Evolutionary conservation across 1,140 invertebrate species (phyloP).

Genomic region (Cotesia chilonis): DNA sequence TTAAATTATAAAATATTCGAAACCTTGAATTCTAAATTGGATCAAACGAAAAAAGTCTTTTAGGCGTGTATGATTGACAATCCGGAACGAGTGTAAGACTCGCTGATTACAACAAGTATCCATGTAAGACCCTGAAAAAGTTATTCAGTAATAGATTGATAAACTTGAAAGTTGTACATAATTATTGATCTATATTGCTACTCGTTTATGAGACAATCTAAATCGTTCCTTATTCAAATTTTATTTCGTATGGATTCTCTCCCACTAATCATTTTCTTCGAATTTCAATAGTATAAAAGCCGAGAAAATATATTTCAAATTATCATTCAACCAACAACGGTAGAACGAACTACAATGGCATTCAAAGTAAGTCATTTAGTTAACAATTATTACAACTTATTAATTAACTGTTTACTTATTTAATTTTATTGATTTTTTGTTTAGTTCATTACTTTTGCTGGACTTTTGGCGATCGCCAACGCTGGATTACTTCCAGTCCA

Average conservation of each 20-base stretch:
- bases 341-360: constrained; percentile 32
- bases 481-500: constrained; percentile 42
- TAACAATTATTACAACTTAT: not conserved
- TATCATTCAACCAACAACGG: not conserved
- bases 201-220: no score
- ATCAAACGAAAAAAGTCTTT: no score
- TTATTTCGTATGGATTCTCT: not conserved
- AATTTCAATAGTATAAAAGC: constrained; percentile 12
- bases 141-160: not conserved
- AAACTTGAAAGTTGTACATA: no score
- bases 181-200: no score
- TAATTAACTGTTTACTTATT: not conserved
- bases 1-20: no score
- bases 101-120: no score
- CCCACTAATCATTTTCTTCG: not conserved
- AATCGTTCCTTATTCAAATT: not conserved
- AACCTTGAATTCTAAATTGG: no score
- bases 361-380: constrained; percentile 33
- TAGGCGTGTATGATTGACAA: no score
- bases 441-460: constrained; percentile 40
- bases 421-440: not conserved
- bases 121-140: not conserved
- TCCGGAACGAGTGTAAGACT: no score
- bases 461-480: constrained; percentile 45
- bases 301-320: not conserved